A percentile compares a stretch with the other conserved stretches of the same genome.
These are phyloP conservation scores for Drosophila bipectinata DNA, from an alignment of 1,140 invertebrate genomes.

Conservation along the genomic window DNA sequence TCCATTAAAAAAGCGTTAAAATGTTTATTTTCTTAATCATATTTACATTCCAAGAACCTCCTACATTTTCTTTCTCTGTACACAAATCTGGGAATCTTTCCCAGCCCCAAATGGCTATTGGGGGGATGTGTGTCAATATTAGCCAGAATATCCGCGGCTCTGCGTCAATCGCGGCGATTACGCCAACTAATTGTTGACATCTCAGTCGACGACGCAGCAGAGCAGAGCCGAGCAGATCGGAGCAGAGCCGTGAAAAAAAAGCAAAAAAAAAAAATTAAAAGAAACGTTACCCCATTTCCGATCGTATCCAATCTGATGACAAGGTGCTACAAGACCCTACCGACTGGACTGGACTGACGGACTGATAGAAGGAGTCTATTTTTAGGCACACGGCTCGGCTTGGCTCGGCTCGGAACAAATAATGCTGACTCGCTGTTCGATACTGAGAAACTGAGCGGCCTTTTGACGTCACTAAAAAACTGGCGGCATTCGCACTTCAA, in stretches of 20 bases:
- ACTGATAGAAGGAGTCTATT: constrained; percentile 50
- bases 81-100: constrained; percentile 6
- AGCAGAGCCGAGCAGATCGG: background rate
- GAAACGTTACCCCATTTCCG: constrained; percentile 5
- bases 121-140: constrained; percentile 40
- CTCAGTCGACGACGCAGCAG: background rate
- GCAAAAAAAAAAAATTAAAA: background rate
- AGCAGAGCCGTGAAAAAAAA: background rate
- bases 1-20: no score
- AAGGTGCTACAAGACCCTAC: constrained; percentile 29
- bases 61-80: constrained; percentile 9
- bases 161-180: constrained; percentile 44
- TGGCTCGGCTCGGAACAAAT: background rate
- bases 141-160: constrained; percentile 3
- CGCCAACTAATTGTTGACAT: constrained; percentile 57
- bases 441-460: constrained; percentile 15
- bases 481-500: constrained; percentile 2
- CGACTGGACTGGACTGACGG: background rate
- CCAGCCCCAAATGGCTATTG: background rate
- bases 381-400: constrained; percentile 17
- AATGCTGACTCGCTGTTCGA: background rate
- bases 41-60: no score
- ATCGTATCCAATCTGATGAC: constrained; percentile 26
- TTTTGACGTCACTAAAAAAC: constrained; percentile 56
- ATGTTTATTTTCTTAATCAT: no score